Conservation (phyloP, 64 coral and sea anemone genomes). For the Acropora tenuis region DNA sequence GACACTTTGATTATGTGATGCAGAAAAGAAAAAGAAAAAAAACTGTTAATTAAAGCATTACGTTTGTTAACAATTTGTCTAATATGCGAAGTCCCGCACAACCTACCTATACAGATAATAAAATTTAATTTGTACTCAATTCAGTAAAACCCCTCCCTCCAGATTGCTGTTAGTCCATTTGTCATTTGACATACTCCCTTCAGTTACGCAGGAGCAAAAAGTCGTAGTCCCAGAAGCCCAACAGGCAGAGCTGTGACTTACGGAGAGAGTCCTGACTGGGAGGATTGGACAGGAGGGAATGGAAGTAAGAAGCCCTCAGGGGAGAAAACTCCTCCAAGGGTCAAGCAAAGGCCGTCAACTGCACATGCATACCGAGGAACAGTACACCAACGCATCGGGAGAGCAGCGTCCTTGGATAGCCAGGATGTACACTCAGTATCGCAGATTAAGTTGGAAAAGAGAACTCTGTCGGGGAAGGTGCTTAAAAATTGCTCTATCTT, state of each 20-base stretch:
- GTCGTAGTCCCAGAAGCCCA: slow-evolving; percentile 14
- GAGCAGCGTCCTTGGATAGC: slow-evolving; percentile 32
- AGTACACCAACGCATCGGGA: background rate
- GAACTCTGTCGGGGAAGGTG: slow-evolving; percentile 20
- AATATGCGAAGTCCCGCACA: no score
- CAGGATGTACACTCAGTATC: slow-evolving; percentile 2
- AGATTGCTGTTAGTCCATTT: background rate
- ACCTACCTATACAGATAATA: no score
- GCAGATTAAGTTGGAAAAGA: background rate
- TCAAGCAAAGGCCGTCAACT: background rate
- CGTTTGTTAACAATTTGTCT: no score
- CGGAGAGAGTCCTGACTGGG: slow-evolving; percentile 52
- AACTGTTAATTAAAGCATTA: no score
- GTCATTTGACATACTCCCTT: background rate
- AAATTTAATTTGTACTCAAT: no score
- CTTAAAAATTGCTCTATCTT: background rate
- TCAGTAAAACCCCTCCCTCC: no score
- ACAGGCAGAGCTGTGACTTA: background rate
- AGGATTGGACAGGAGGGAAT: background rate
- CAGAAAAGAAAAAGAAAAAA: no score
- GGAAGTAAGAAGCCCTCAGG: background rate
- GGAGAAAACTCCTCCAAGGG: background rate
- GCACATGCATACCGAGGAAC: background rate
- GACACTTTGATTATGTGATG: no score
- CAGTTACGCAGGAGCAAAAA: background rate